These are phyloP conservation scores for Anomalospiza imberbis DNA, from an alignment of 2,797 vertebrate species.

Conservation along the genomic window DNA sequence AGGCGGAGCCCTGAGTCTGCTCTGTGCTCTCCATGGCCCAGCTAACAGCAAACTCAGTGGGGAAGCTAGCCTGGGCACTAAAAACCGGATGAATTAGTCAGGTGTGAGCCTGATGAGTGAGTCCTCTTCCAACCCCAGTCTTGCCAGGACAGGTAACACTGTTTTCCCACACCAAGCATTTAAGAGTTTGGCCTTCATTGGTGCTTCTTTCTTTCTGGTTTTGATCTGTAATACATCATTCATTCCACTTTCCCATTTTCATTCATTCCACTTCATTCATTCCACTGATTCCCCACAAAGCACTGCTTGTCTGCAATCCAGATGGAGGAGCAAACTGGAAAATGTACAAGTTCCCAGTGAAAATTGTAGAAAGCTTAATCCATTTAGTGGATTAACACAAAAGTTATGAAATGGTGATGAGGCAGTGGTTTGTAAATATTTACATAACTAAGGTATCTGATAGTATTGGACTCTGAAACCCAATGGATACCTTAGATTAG, in stretches of 20 bases:
- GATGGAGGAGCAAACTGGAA: neutral
- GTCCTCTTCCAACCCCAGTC: neutral
- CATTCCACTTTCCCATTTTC: neutral
- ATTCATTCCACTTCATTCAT: neutral
- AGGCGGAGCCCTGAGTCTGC: neutral
- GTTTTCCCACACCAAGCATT: neutral
- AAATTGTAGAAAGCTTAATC: neutral
- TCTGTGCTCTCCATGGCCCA: neutral
- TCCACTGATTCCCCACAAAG: neutral
- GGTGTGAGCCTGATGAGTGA: neutral
- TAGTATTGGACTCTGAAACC: neutral
- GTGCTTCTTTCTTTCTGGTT: neutral
- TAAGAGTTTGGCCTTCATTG: neutral
- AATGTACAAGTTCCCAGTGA: neutral
- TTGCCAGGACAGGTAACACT: neutral
- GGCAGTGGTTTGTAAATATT: neutral
- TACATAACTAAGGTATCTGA: neutral
- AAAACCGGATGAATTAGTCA: neutral
- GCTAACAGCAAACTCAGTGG: neutral
- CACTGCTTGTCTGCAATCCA: neutral
- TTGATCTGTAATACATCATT: neutral
- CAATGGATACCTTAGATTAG: neutral
- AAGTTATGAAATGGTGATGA: neutral
- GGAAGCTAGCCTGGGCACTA: neutral
- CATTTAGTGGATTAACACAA: neutral